Base-by-base conservation (phyloP, 1,140 invertebrate genomes). In the Calephelis nemesis region DNA sequence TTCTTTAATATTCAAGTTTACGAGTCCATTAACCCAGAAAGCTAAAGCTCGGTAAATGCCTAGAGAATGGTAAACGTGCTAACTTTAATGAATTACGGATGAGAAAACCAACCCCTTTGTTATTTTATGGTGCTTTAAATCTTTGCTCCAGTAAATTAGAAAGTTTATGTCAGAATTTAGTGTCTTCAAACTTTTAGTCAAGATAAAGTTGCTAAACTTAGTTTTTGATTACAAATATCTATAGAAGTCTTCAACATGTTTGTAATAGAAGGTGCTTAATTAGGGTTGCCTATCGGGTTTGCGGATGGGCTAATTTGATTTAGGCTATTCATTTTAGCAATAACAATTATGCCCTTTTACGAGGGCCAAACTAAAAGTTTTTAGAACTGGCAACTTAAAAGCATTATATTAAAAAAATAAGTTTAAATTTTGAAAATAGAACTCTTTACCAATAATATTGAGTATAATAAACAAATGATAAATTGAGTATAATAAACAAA, bases 81-180 rank as follows among this genome's bases (percentile, higher is more conserved):
- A 83, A 87, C 75, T 82, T 87, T 83, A 87, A 85, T 90, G 80
- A 90, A 90, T 88, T 88, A 87, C 83, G 79, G 83, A 86, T 84
- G 78, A 83, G 79, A 78, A 75, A 81, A 72, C 76, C 77, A 69
- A 63, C 76, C 73, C 76, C 79, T 70, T 80, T 79, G 76, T 79
- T 78, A 84, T 84, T 84, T 87, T 85, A 86, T 87, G 73, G 75
- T 67, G 74, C 78, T 77, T 80, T 87, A 81, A 83, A 85, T 81
- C 76, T 81, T 79, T 54, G 76, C 73, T 76, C 73, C 68, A 70
- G 70, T 74, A 81, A 82, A 84, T 83, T 74, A 81, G 74, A 81
- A 82, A 78, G 72, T 85, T 83, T 79, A 76, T 77, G 70, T 67
- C 67, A 68, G 72, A 74, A 77, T 82, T 80, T 73, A 62, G 15